Conservation (phyloP, 2,113 vertebrate species). For the Marmota monax region DNA sequence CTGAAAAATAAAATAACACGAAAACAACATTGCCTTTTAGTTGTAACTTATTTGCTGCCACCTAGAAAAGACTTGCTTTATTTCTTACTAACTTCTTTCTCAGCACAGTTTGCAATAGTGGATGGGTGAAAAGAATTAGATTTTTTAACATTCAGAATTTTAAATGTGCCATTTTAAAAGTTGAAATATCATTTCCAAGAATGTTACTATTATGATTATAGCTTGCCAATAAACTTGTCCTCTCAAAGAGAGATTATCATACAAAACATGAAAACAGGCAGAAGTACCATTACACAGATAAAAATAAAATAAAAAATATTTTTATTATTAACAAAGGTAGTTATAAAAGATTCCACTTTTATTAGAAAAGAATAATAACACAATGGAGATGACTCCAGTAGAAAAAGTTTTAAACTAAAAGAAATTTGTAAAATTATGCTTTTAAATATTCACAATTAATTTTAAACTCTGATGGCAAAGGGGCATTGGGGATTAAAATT, state of each 20-base stretch:
- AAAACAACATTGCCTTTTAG: background rate
- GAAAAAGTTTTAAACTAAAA: no score
- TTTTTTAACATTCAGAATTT: background rate
- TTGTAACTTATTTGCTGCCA: no score
- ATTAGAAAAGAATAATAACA: no score
- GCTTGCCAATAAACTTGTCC: background rate
- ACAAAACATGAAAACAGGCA: background rate
- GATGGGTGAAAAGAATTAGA: background rate
- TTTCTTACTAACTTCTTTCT: background rate
- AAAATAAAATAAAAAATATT: no score
- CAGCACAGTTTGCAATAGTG: background rate
- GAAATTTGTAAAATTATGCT: no score
- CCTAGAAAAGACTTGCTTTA: background rate
- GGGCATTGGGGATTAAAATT: no score
- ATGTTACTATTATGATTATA: background rate
- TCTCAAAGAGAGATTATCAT: background rate
- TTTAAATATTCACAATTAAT: no score
- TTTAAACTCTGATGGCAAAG: no score
- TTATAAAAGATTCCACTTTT: no score
- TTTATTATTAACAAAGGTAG: no score
- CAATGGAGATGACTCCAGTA: no score
- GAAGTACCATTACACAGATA: no score
- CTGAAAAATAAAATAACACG: background rate
- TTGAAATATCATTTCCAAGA: background rate
- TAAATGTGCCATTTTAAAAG: background rate